Evolutionary conservation across 2,797 vertebrate species (phyloP), one percentile per base, ranked within the genome.

Genomic region (Synanceia verrucosa): DNA sequence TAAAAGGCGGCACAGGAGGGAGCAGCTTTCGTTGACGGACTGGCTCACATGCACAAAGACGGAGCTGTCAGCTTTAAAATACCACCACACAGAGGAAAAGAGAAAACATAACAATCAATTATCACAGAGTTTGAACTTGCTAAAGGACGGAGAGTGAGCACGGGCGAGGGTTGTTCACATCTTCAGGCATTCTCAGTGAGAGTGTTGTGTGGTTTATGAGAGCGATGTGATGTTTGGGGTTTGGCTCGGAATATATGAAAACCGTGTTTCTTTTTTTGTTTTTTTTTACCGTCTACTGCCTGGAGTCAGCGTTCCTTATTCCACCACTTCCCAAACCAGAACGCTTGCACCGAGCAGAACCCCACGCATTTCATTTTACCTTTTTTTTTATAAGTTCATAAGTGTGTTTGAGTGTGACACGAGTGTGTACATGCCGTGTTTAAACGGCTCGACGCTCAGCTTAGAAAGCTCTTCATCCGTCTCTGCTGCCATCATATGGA

Each of bases 311-410:
- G 14, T 61, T 69, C 77, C 76, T 70, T 65, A 18, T 64, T 33
- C 70, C 47, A 23, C 77, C 61, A 79, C 76, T 73, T 79, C 69
- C 73, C 82, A 74, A 87, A 83, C 87, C 87, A 82, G 85, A 79
- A 71, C 28, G 82, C 87, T 89, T 87, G 74, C 87, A 86, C 89
- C 90, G 86, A 88, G 83, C 86, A 81, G 2, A 76, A 55, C 57
- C 81, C 72, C 57, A 34, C 70, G 21, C 78, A 83, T 88, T 76
- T 83, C 63, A 76, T 68, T 51, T 66, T 36, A 21, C 28, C 70
- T 81, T 46, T 57, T 50, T 53, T 86, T 86, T 59, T 79, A 64
- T 36, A 50, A 65, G n/a, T n/a, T n/a, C n/a, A n/a, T n/a, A n/a
- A n/a, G n/a, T n/a, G n/a, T n/a, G 69, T 79, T 56, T 51, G 68